A percentile compares a stretch with the other conserved stretches of the same genome.
Conservation (phyloP, 2,888 invertebrate genomes). For the Clusia tigrina region DNA sequence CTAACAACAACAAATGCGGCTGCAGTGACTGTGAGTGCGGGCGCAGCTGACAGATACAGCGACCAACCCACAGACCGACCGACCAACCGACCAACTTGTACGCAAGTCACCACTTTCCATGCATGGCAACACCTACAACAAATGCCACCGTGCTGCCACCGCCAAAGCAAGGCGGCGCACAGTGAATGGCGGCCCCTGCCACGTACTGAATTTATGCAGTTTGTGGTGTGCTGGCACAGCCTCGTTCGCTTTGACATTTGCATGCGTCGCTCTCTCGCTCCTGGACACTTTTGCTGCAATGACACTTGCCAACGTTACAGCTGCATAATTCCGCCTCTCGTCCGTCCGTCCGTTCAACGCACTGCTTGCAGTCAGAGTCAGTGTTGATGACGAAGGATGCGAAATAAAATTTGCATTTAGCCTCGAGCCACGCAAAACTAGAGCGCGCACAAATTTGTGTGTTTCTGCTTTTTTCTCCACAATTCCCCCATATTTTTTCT, state of each 20-base stretch:
- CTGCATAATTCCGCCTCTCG: neutral
- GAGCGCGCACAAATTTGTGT: constrained; percentile 17
- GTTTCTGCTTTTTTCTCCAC: too few species aligned
- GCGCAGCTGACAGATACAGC: neutral
- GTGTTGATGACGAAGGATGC: constrained; percentile 34
- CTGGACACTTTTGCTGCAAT: neutral
- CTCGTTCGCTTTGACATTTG: constrained; percentile 7
- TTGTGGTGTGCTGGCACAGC: too few species aligned
- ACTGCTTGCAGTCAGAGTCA: neutral
- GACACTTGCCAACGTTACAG: constrained; percentile 4
- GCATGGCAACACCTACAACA: too few species aligned
- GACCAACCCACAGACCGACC: neutral
- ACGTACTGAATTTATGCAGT: too few species aligned
- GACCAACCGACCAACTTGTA: neutral
- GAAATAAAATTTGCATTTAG: constrained; percentile 42
- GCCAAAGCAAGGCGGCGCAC: too few species aligned
- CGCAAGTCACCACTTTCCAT: too few species aligned
- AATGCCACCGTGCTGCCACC: neutral
- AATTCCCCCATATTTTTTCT: too few species aligned
- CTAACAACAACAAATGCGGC: neutral
- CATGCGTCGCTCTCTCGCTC: too few species aligned
- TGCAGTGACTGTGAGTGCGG: neutral
- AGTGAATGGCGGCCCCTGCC: too few species aligned
- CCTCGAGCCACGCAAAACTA: constrained; percentile 29
- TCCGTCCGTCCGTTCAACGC: neutral